These are phyloP conservation scores for Aspidoscelis tigris DNA, from an alignment of 2,113 vertebrate species.

Conservation along the genomic window DNA sequence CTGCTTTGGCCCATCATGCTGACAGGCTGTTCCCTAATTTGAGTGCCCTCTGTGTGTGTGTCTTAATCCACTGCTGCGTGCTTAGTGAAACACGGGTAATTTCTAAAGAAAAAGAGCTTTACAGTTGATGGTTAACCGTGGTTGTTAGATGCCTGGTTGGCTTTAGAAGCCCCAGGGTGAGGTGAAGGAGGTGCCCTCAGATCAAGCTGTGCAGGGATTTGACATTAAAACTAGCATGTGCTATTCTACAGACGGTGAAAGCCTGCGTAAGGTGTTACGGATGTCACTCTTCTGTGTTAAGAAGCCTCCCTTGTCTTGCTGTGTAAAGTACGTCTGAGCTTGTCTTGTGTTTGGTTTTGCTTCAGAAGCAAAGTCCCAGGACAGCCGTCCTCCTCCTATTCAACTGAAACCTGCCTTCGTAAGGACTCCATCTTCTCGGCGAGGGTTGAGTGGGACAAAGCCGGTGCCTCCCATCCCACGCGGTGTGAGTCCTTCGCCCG, in stretches of 20 bases:
- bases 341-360: constrained; percentile 12
- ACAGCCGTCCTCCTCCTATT: constrained; percentile 67
- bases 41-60: no score
- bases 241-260: no score
- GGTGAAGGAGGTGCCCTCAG: background rate
- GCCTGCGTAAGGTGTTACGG: no score
- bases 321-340: background rate
- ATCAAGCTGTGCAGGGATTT: background rate
- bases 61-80: no score
- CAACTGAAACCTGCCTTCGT: constrained; percentile 75
- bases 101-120: background rate
- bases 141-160: background rate
- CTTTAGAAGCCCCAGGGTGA: background rate
- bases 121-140: background rate
- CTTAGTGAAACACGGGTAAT: background rate
- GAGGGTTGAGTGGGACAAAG: constrained; percentile 76
- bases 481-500: constrained; percentile 70
- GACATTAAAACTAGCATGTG: no score
- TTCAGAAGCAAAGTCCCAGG: constrained; percentile 58
- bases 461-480: constrained; percentile 77
- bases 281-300: no score
- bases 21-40: no score
- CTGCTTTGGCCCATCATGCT: background rate
- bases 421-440: constrained; percentile 73
- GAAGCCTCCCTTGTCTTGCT: no score